Evolutionary conservation across 2,888 invertebrate species (phyloP), one percentile per base, ranked within the genome.

Genomic region (Mylabris sibirica): DNA sequence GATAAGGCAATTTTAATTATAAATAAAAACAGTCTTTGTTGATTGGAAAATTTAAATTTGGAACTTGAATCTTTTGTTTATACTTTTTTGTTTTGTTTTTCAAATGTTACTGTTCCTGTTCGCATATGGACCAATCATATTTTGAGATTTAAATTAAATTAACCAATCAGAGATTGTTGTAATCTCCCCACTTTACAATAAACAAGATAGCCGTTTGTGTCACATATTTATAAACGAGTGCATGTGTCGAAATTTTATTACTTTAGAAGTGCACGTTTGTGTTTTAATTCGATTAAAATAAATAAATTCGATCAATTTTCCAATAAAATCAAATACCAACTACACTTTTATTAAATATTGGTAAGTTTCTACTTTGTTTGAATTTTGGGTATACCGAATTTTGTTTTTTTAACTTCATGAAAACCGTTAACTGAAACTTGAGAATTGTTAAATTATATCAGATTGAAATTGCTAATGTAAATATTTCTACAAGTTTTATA

Each of bases 41-140:
- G 20, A 66, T 71, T 70, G 4, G 65, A 71, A 70, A 70, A 71
- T 73, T 73, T 73, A 73, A 73, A 73, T 73, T 70, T 71, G 73
- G 73, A 73, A 70, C 69, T 38, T 59, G 65, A 53, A 64, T 67
- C 65, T 69, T 71, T 64, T 65, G 57, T 61, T 59, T 41, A 24
- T 64, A 57, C 0, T 44, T 49, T 20, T 9, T 49, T 49, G 17
- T 20, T 49, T 49, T 49, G 11, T 49, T 49, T 20, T 49, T 49
- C 17, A 44, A 44, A 44, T 44, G 44, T 44, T 44, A 17, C 44
- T 44, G 17, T 44, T 44, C 44, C 44, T 44, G 44, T 44, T 44
- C 24, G 12, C 0, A 11, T 49, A n/a, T 49, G 30, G 20, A 30
- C 75, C 68, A 75, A 74, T 75, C 30, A 60, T 11, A 49, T 20